Evolutionary conservation across 1,140 invertebrate species (phyloP), one percentile per base, ranked within the genome.

Genomic region (Penaeus indicus): DNA sequence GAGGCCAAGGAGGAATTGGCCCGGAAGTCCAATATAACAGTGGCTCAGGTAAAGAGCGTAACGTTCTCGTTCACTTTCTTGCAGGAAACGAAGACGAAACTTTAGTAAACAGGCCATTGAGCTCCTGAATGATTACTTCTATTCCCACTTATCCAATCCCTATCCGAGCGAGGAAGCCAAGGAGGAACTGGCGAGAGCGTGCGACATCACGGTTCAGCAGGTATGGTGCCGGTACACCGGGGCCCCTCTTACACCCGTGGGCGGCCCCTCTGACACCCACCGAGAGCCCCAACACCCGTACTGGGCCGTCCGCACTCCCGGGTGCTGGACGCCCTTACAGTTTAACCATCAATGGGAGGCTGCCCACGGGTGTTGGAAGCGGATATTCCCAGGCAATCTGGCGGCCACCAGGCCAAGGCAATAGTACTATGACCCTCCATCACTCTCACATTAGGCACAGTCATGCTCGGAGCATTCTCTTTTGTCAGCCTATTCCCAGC

Each of bases 31-130:
- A 93, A 94, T 89, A 95, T 95, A 87, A 95, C 95, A 42, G 94
- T 95, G n/a, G 95, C 95, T 88, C 95, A 96, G 93, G 94, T 94
- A 91, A 91, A 85, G 85, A 90, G 85, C 84, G 86, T 89, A 89
- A 89, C 87, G 83, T 42, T 85, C 86, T 88, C 86, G 84, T 90
- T 89, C 64, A 87, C 92, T 79, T 83, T 90, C 84, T 91, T 91
- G 88, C 92, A 98, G 99, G 93, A 95, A 99, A 92, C 99, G 99
- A 94, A 96, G 99, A 92, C 95, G 99, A 92, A 99, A 99, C 94
- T 99, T 99, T 94, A 99, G 97, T 95, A 99, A 99, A 95, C 98
- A 99, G 93, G 99, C 99, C 47, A 99, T 98, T 18, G 99, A 99
- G 95, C 98, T 99, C 91, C 95, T 99, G 91, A 99, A 99, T 93